Conservation (phyloP, 1,140 invertebrate species). For the Eueides isabella region DNA sequence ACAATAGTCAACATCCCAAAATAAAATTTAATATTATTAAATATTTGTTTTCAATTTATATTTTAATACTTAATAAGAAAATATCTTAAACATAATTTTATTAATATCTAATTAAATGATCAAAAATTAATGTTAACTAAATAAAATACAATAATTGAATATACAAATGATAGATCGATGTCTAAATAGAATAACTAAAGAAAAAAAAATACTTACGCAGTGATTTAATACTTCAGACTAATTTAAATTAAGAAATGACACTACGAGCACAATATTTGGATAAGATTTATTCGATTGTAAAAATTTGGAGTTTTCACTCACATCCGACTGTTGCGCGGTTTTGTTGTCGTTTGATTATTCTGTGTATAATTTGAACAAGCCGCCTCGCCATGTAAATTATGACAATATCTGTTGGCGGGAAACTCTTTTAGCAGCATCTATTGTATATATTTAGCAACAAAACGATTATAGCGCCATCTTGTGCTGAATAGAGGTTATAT, state of each 20-base stretch:
- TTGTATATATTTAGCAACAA: background rate
- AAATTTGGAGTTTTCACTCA: slow-evolving; percentile 31
- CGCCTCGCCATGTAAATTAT: slow-evolving; percentile 42
- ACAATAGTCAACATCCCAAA: too few relatives aligned
- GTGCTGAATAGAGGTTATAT: slow-evolving; percentile 42
- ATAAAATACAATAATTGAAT: too few relatives aligned
- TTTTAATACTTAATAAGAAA: too few relatives aligned
- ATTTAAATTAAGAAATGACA: background rate
- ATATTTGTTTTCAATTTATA: too few relatives aligned
- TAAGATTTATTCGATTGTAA: background rate
- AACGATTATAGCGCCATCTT: slow-evolving; percentile 50
- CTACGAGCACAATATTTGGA: background rate
- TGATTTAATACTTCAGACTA: background rate
- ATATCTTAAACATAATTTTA: too few relatives aligned
- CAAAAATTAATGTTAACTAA: too few relatives aligned
- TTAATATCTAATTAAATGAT: too few relatives aligned
- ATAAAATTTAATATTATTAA: too few relatives aligned
- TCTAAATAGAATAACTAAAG: too few relatives aligned
- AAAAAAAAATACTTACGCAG: slow-evolving; percentile 21
- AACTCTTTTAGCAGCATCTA: slow-evolving; percentile 53
- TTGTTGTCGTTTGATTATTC: slow-evolving; percentile 68
- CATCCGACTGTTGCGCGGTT: slow-evolving; percentile 61
- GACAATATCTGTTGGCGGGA: slow-evolving; percentile 40
- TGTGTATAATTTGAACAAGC: slow-evolving; percentile 66
- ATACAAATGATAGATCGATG: too few relatives aligned